Conservation (phyloP, 2,888 invertebrate species). For the Agrypnus murinus region DNA sequence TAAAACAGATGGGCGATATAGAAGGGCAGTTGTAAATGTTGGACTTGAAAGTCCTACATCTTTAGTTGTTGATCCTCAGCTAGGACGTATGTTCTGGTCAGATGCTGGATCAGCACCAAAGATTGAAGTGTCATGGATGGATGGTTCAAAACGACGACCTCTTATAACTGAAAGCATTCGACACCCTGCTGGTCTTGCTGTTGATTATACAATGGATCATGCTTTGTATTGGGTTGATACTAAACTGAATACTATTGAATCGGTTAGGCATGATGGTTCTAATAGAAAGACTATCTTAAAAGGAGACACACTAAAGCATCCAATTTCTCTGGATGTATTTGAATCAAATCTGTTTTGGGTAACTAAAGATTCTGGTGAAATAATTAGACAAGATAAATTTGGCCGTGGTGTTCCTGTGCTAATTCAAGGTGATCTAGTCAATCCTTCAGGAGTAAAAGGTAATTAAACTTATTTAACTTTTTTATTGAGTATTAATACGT, state of each 20-base stretch:
- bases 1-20: constrained; percentile 91
- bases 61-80: constrained; percentile 89
- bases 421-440: constrained; percentile 87
- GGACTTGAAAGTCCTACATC: constrained; percentile 92
- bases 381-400: constrained; percentile 95
- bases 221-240: constrained; percentile 97
- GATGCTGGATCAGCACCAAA: constrained; percentile 94
- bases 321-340: constrained; percentile 93
- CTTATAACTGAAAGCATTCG: constrained; percentile 88
- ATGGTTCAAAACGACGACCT: constrained; percentile 89
- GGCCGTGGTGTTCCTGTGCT: constrained; percentile 93
- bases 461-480: constrained; percentile 46
- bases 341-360: constrained; percentile 95
- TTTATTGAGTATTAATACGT: neutral
- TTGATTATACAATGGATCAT: constrained; percentile 93
- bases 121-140: constrained; percentile 98
- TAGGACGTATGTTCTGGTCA: constrained; percentile 94
- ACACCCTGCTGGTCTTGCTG: constrained; percentile 91
- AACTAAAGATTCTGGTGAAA: constrained; percentile 90
- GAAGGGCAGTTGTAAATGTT: constrained; percentile 84
- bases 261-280: constrained; percentile 87
- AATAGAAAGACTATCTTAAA: constrained; percentile 82
- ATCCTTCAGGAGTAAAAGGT: constrained; percentile 91
- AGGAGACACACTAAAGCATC: constrained; percentile 85
- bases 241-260: constrained; percentile 92